A percentile compares a stretch with the other conserved stretches of the same genome.
Evolutionary conservation across 2,888 invertebrate genomes (phyloP).

Genomic region (Margaritifera margaritifera): DNA sequence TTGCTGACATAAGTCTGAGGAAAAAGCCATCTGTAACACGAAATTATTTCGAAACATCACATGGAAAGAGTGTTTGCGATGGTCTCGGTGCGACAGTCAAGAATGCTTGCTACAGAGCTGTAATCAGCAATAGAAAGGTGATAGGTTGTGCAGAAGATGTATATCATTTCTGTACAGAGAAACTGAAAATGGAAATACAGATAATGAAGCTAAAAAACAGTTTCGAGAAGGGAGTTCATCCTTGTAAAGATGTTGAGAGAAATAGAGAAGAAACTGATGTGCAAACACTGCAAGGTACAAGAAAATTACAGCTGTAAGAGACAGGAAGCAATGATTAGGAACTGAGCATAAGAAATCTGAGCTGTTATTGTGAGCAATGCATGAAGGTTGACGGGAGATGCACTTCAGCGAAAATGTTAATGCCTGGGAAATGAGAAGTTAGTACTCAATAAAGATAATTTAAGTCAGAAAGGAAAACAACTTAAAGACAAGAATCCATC

Average conservation of each 20-base stretch:
- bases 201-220: constrained; percentile 9
- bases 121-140: too few relatives aligned
- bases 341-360: not conserved
- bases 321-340: constrained; percentile 1
- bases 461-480: too few relatives aligned
- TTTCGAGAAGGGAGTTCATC: too few relatives aligned
- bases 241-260: too few relatives aligned
- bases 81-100: too few relatives aligned
- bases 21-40: constrained; percentile 10
- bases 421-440: too few relatives aligned
- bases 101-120: too few relatives aligned
- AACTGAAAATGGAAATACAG: constrained; percentile 16
- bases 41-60: constrained; percentile 34
- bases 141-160: constrained; percentile 28
- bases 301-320: constrained; percentile 15
- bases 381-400: constrained; percentile 6
- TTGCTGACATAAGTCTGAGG: constrained; percentile 33
- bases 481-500: constrained; percentile 9
- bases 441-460: too few relatives aligned
- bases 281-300: too few relatives aligned
- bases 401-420: constrained; percentile 4
- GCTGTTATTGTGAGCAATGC: constrained; percentile 9
- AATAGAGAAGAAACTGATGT: too few relatives aligned
- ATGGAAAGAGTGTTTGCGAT: too few relatives aligned
- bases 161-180: constrained; percentile 23